Base-by-base conservation (phyloP, 2,888 invertebrate species). In the Mythimna pallens region DNA sequence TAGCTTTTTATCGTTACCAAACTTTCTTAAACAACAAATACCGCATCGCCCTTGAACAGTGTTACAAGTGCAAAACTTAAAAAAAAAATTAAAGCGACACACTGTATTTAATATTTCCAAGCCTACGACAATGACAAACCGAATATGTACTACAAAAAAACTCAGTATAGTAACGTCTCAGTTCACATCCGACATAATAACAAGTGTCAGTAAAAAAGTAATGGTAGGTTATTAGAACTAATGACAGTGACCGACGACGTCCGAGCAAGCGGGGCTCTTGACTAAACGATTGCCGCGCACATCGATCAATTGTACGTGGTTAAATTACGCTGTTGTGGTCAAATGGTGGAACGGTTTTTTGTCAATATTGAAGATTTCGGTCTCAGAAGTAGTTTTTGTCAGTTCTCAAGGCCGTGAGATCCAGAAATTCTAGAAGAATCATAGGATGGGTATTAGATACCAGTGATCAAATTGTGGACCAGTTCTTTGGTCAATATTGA, bases 181-280 rank as follows among this genome's bases (percentile, higher is more conserved):
- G 57, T 66, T 69, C 66, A 70, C 36, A 69, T 30, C 30, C 36
- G 34, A 25, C 59, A 63, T 76, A 80, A 67, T 80, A 70, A 43
- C 50, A 66, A 67, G 40, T 73, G 25, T 59, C 1, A 47, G 34
- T 63, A 68, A 81, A 81, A 70, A 76, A 69, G 25, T 78, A 81
- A 76, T 73, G 65, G 69, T 52, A 63, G 58, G 74, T 69, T 74
- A 74, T 73, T 66, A 57, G 34, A 58, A 58, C 14, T 64, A 74
- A 65, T 81, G 81, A 68, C 81, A 59, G 55, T 65, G 62, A 50
- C 54, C 43, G 43, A 43, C 12, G 65, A 43, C 47, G 63, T 62
- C 62, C 43, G 22, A 70, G 66, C 59, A 14, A 61, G 22, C 43
- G 22, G 25, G 40, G 40, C 40, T 40, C 12, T 73, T 30, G 34